These are phyloP conservation scores for Nymphalis c-album DNA, from an alignment of 2,888 invertebrate species.

Conservation along the genomic window DNA sequence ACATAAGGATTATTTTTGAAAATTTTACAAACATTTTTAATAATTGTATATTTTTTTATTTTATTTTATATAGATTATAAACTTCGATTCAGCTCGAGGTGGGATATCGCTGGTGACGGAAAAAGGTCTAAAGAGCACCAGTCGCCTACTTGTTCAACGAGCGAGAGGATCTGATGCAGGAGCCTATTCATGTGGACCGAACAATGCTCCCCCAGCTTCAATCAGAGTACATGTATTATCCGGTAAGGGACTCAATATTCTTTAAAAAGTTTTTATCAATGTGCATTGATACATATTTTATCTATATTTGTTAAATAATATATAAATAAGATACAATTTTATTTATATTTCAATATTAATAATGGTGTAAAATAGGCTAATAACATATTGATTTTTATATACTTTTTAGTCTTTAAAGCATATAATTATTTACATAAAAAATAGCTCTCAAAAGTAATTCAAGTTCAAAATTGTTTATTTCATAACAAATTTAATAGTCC, in stretches of 20 bases:
- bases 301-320: no score
- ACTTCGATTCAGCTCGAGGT: slow-evolving; percentile 94
- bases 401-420: no score
- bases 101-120: slow-evolving; percentile 94
- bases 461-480: no score
- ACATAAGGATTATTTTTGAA: not conserved
- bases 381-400: no score
- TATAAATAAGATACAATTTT: no score
- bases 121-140: slow-evolving; percentile 90
- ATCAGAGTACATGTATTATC: slow-evolving; percentile 93
- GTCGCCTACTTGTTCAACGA: slow-evolving; percentile 90
- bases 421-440: no score
- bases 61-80: slow-evolving; percentile 84
- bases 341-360: no score
- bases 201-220: slow-evolving; percentile 89
- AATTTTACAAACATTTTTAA: not conserved
- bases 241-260: slow-evolving; percentile 75
- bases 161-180: slow-evolving; percentile 90
- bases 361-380: no score
- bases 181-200: slow-evolving; percentile 92
- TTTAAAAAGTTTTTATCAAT: not conserved
- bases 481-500: no score
- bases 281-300: no score
- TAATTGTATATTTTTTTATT: no score
- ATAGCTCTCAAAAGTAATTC: no score